Evolutionary conservation across 2,113 vertebrate species (phyloP).

Genomic region (Clinocottus analis): DNA sequence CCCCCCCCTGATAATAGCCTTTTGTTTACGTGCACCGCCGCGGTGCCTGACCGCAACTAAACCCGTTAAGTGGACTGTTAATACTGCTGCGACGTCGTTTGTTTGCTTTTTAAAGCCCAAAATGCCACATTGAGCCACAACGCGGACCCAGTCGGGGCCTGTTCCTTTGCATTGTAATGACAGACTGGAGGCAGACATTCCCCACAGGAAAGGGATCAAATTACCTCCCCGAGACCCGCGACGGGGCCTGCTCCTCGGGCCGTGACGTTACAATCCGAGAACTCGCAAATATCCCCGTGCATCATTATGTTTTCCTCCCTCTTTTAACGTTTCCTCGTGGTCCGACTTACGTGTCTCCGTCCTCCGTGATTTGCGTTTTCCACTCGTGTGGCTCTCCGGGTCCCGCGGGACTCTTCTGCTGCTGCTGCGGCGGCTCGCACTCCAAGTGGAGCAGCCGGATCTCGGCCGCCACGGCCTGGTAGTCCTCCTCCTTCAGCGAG

Average conservation of each 20-base stretch:
- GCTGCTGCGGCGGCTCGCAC: slow-evolving; percentile 53
- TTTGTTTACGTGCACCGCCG: slow-evolving; percentile 77
- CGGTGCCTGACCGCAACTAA: slow-evolving; percentile 16
- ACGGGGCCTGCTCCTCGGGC: slow-evolving; percentile 37
- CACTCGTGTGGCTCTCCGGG: slow-evolving; percentile 76
- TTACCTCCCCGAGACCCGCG: slow-evolving; percentile 59
- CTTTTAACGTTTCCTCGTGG: not conserved
- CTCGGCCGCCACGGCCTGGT: slow-evolving; percentile 86
- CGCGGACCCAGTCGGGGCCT: not conserved
- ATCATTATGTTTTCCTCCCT: too few relatives aligned
- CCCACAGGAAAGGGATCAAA: slow-evolving; percentile 59
- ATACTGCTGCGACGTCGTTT: not conserved
- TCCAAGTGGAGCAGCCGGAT: slow-evolving; percentile 84
- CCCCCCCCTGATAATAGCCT: slow-evolving; percentile 75
- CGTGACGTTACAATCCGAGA: not conserved
- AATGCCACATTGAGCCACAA: not conserved
- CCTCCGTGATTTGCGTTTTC: slow-evolving; percentile 89
- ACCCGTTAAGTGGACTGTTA: slow-evolving; percentile 7
- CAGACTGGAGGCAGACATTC: slow-evolving; percentile 49
- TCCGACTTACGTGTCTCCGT: slow-evolving; percentile 95
- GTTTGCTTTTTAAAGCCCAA: too few relatives aligned
- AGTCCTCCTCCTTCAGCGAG: slow-evolving; percentile 94
- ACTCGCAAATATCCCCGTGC: slow-evolving; percentile 17
- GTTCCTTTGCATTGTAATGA: slow-evolving; percentile 28
- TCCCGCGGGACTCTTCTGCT: not conserved